Evolutionary conservation across 2,888 invertebrate species (phyloP), one percentile per base, ranked within the genome.

Genomic region (Trissonchulus latispiculum): DNA sequence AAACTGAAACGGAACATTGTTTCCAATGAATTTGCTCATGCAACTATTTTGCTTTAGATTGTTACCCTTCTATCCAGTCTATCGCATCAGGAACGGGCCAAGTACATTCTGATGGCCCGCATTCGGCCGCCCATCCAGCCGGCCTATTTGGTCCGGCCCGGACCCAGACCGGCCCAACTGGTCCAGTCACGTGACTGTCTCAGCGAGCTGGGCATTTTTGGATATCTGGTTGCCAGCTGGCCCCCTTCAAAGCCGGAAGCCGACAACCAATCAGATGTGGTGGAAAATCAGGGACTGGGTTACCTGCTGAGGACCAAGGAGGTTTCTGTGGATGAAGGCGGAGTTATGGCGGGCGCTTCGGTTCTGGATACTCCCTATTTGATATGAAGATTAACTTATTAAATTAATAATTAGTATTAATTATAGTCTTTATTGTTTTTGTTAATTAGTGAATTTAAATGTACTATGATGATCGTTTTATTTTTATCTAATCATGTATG

Each of bases 151-250:
- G 23, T 48, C 23, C 48, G 48, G 23, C 8, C 48, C 48, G 48
- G 48, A 23, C 48, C 23, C 8, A 23, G 8, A 8, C 48, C 23
- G 48, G 48, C 48, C 8, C 8, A 48, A 8, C 8, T 48, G 8
- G 8, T 48, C 8, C 8, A 8, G 48, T 23, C 48, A 15, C 48
- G 48, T 23, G 8, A 48, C 8, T 48, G 48, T 74, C 90, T 96
- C 3, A 91, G 92, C n/a, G 97, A 99, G 84, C 87, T 99, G 71
- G 97, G 99, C 35, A 91, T 97, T 78, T 99, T 92, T 83, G 97
- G 99, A 48, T 77, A 73, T 72, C 64, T 79, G 74, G 35, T 80
- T 61, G 79, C 77, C n/a, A 59, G 69, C 64, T n/a, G n/a, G n/a
- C n/a, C n/a, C n/a, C n/a, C n/a, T n/a, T n/a, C n/a, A n/a, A n/a